Conservation (phyloP, 1,140 invertebrate species). For the Pseudoatta argentina region DNA sequence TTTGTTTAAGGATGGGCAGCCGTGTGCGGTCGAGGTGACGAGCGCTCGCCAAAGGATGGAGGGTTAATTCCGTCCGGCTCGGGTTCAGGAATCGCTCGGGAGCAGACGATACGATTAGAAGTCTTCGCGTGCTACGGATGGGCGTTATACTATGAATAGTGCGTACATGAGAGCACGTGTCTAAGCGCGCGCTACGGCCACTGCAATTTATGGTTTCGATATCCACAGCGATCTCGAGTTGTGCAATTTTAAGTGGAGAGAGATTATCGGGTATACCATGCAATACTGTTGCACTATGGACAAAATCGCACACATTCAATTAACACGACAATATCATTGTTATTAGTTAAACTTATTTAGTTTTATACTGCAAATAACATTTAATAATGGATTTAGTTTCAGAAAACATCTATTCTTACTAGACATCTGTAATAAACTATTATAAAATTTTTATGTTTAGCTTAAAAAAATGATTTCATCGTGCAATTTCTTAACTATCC, state of each 20-base stretch:
- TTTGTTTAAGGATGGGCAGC: constrained; percentile 55
- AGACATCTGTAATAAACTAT: no score
- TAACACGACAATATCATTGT: background rate
- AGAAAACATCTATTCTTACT: no score
- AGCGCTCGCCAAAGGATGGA: constrained; percentile 21
- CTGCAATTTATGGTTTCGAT: constrained; percentile 32
- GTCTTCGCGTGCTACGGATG: constrained; percentile 44
- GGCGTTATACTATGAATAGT: constrained; percentile 50
- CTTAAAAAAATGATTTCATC: no score
- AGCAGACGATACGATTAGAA: constrained; percentile 35
- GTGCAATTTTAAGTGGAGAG: background rate
- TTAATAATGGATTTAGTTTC: no score
- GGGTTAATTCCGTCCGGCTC: constrained; percentile 18
- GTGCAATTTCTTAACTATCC: no score
- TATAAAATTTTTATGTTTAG: no score
- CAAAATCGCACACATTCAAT: background rate
- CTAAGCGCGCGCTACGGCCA: constrained; percentile 3
- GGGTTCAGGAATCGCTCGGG: background rate
- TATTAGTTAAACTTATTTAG: background rate
- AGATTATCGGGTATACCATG: background rate
- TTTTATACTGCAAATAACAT: no score
- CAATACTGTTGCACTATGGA: background rate
- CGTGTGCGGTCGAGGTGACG: constrained; percentile 50
- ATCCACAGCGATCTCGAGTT: background rate
- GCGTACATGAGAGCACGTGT: constrained; percentile 52